Base-by-base conservation (phyloP, 2,888 invertebrate genomes). In the Rhabditoides inermis region DNA sequence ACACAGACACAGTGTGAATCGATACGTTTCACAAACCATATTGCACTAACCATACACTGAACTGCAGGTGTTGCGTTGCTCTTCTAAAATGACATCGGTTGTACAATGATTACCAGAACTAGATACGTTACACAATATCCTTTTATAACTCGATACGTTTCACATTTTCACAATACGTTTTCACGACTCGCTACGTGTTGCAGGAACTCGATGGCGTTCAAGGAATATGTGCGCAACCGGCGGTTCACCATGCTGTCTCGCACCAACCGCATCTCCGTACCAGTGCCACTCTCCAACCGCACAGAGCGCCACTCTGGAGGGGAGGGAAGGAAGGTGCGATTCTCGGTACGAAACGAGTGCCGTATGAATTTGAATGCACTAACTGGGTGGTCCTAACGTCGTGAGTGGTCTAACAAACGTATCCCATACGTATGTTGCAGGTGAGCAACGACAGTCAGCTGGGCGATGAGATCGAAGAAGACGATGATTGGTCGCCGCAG, bases 171-270 rank as follows among this genome's bases (percentile, higher is more conserved):
- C 42, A 58, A 60, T 20, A 61, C 49, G n/a, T 37, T 56, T 2
- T 48, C 56, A 10, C 59, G 60, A 45, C 54, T 51, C 37, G 59
- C 59, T 22, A 48, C 42, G 20, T 61, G 61, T 37, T 49, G 63
- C 35, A 46, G 63, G 25, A 64, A 56, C 49, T 64, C 63, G 28
- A 51, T 56, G 37, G 58, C 56, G 23, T 55, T 55, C 48, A 51
- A 52, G 40, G 55, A 55, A 15, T 55, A 46, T 32, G 51, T 61
- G 35, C 52, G 63, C 53, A 51, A 49, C 51, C 27, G 57, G 35
- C 22, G 57, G 25, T 55, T 51, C 40, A 53, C 57, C 25, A 57
- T 57, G 56, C 44, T 28, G 6, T 20, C 18, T 6, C 39, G 30
- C 26, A 2, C 10, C 4, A 18, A 49, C 50, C 52, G 36, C 26